phyloP scores from a whole-genome alignment of 2,113 vertebrate genomes.

The Gambusia affinis region DNA sequence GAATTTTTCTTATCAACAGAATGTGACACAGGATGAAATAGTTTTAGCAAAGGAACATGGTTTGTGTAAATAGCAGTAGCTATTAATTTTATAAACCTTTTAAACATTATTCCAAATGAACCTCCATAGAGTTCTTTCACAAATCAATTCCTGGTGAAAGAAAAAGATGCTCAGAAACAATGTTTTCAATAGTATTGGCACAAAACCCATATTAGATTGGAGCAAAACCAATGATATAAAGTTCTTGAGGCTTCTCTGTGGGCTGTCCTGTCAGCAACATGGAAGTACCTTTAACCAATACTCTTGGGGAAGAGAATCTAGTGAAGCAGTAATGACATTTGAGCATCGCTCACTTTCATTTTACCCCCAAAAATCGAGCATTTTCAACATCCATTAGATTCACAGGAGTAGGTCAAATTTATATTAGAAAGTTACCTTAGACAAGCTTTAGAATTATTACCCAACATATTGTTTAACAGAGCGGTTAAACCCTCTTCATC shows the following conservation, averaged over 20 bases:
- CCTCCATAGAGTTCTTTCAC: background rate
- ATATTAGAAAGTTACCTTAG: background rate
- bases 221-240: background rate
- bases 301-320: no score
- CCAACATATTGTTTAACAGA: background rate
- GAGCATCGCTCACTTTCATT: background rate
- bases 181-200: no score
- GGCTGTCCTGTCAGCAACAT: background rate
- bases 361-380: background rate
- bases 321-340: no score
- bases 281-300: no score
- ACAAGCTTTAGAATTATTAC: background rate
- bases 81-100: background rate
- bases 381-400: background rate
- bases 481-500: no score
- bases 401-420: background rate
- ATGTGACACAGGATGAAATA: no score
- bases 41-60: no score
- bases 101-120: background rate
- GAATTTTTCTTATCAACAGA: no score
- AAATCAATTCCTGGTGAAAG: background rate
- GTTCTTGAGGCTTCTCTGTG: background rate
- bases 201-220: no score
- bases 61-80: background rate
- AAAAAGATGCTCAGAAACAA: background rate